phyloP scores from a whole-genome alignment of 2,888 invertebrate species.

The Pseudoips prasinana region DNA sequence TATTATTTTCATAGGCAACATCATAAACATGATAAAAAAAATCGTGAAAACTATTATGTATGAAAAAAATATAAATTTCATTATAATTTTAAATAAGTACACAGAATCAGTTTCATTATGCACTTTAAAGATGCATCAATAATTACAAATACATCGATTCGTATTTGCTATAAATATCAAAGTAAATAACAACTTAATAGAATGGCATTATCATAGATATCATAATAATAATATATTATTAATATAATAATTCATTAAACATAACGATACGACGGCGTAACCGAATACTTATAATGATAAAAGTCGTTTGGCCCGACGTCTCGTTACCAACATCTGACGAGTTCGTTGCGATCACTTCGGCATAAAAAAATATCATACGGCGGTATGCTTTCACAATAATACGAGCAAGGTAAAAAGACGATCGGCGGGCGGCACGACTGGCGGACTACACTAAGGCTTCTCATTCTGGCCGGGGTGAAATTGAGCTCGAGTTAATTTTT shows the following conservation, averaged over 20 bases:
- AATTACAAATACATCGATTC: conserved; percentile 48
- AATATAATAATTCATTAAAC: conserved; percentile 23
- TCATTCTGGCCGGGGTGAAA: no score
- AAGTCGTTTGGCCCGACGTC: conserved; percentile 22
- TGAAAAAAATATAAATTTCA: conserved; percentile 70
- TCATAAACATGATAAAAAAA: conserved; percentile 70
- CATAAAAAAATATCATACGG: conserved; percentile 22
- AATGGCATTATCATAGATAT: conserved; percentile 49
- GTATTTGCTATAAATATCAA: conserved; percentile 46
- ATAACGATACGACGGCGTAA: conserved; percentile 40
- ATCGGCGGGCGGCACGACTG: no score
- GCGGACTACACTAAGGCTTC: no score
- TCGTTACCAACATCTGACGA: conserved; percentile 19
- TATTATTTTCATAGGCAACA: conserved; percentile 74
- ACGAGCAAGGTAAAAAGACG: conserved; percentile 5
- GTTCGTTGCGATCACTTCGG: conserved; percentile 8
- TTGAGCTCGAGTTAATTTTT: no score
- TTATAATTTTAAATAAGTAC: conserved; percentile 74
- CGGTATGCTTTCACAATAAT: conserved; percentile 13
- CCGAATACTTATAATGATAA: conserved; percentile 29
- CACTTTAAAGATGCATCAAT: conserved; percentile 51
- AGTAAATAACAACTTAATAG: conserved; percentile 51
- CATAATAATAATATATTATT: conserved; percentile 22
- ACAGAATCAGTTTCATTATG: conserved; percentile 59
- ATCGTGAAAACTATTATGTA: conserved; percentile 68